phyloP scores from a whole-genome alignment of 2,888 invertebrate species.

The Eupithecia tripunctaria region DNA sequence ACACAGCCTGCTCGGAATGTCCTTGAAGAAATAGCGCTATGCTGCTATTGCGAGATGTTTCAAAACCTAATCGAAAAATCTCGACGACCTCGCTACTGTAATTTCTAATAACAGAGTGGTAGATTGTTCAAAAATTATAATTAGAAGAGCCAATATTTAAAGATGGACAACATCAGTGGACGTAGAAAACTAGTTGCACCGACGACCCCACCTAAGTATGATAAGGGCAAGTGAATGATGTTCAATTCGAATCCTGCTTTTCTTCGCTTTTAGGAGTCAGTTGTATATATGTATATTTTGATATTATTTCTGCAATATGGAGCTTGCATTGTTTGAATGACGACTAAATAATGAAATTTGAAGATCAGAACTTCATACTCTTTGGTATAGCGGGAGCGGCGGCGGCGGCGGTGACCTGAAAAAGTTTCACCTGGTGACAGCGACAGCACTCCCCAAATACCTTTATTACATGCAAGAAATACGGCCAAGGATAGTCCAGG shows the following conservation, averaged over 20 bases:
- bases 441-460: conserved; percentile 11
- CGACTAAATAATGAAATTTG: neutral
- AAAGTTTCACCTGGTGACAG: neutral
- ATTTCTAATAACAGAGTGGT: conserved; percentile 24
- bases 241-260: neutral
- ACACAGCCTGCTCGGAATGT: conserved; percentile 30
- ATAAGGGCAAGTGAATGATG: neutral
- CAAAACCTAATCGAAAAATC: conserved; percentile 28
- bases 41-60: conserved; percentile 32
- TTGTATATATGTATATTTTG: neutral
- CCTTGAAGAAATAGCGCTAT: conserved; percentile 38
- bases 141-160: neutral
- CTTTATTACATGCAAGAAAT: conserved; percentile 8
- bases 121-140: neutral
- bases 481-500: conserved; percentile 15
- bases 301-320: neutral
- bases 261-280: neutral
- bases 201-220: neutral
- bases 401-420: conserved; percentile 5
- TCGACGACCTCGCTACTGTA: conserved; percentile 25
- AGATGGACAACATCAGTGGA: neutral
- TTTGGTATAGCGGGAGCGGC: neutral
- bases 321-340: neutral
- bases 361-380: neutral
- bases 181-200: neutral